Conservation (phyloP, 1,140 invertebrate genomes). For the Olivierus martensii region DNA sequence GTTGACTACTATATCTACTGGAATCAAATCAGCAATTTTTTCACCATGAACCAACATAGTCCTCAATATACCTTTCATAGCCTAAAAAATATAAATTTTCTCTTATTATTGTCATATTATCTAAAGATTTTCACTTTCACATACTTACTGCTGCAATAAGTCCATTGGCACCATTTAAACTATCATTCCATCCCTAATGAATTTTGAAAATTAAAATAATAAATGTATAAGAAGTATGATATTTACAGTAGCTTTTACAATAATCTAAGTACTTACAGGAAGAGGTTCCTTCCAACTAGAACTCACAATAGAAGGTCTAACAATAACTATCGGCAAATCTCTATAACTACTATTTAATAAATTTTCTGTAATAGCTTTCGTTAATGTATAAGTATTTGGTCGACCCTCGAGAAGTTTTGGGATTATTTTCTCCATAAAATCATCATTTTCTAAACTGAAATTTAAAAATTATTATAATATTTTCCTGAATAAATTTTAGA, state of each 20-base stretch:
- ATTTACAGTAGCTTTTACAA: too few species aligned
- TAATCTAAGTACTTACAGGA: slow-evolving; percentile 35
- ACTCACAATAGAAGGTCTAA: slow-evolving; percentile 84
- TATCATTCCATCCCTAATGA: too few species aligned
- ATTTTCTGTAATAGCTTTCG: slow-evolving; percentile 66
- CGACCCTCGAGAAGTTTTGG: slow-evolving; percentile 43
- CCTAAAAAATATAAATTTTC: slow-evolving; percentile 23
- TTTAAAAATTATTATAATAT: too few species aligned
- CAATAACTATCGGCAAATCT: slow-evolving; percentile 54
- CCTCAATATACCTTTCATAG: slow-evolving; percentile 33
- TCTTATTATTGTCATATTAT: too few species aligned
- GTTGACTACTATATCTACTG: slow-evolving; percentile 33
- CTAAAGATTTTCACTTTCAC: too few species aligned
- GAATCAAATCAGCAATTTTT: slow-evolving; percentile 31
- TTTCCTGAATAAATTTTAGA: too few species aligned
- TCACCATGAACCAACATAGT: slow-evolving; percentile 30
- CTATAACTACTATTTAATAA: slow-evolving; percentile 48
- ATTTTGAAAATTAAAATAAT: too few species aligned
- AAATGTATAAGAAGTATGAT: too few species aligned
- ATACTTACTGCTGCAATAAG: too few species aligned
- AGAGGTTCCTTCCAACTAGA: slow-evolving; percentile 85
- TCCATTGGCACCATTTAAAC: too few species aligned
- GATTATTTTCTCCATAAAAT: slow-evolving; percentile 34
- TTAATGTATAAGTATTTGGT: slow-evolving; percentile 77
- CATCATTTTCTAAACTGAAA: neutral